A percentile compares a stretch with the other conserved stretches of the same genome.
phyloP scores from a whole-genome alignment of 2,797 vertebrate species.

The Astyanax mexicanus region DNA sequence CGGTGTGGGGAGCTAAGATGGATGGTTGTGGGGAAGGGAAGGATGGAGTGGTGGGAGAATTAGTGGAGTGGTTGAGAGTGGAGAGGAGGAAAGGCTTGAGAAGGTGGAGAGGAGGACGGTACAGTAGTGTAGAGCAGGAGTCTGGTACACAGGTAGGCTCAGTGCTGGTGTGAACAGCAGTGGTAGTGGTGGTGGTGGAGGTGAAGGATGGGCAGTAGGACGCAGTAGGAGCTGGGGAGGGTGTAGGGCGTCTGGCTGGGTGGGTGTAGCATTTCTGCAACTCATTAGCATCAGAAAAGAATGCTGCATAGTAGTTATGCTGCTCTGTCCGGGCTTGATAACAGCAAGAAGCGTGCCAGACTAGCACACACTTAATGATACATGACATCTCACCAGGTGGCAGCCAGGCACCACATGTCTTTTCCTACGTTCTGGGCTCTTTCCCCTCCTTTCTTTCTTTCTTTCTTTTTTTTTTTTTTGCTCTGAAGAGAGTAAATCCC shows the following conservation, averaged over 20 bases:
- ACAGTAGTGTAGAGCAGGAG: neutral
- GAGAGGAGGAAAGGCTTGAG: constrained; percentile 11
- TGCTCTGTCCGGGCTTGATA: constrained; percentile 58
- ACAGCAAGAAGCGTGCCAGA: constrained; percentile 60
- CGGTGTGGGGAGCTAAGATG: constrained; percentile 29
- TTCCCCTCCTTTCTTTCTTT: constrained; percentile 27
- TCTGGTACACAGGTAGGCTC: constrained; percentile 31
- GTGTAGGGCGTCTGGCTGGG: constrained; percentile 22
- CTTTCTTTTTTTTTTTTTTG: no score
- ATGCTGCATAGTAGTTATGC: constrained; percentile 50
- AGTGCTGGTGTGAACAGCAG: neutral
- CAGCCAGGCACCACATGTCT: constrained; percentile 54
- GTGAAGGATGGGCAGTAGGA: neutral
- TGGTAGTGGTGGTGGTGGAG: no score
- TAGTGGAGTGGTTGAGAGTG: constrained; percentile 13
- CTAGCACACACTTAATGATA: constrained; percentile 64
- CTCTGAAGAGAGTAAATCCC: constrained; percentile 40
- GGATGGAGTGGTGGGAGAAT: constrained; percentile 29
- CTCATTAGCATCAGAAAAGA: constrained; percentile 63
- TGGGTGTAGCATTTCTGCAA: constrained; percentile 13
- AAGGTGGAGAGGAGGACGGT: constrained; percentile 16
- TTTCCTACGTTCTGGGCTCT: constrained; percentile 30
- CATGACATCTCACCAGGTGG: constrained; percentile 65
- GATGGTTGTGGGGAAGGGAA: constrained; percentile 38
- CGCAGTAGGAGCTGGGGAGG: constrained; percentile 27